These are phyloP conservation scores for Nothobranchius furzeri DNA, from an alignment of 2,113 vertebrate species.

Conservation along the genomic window DNA sequence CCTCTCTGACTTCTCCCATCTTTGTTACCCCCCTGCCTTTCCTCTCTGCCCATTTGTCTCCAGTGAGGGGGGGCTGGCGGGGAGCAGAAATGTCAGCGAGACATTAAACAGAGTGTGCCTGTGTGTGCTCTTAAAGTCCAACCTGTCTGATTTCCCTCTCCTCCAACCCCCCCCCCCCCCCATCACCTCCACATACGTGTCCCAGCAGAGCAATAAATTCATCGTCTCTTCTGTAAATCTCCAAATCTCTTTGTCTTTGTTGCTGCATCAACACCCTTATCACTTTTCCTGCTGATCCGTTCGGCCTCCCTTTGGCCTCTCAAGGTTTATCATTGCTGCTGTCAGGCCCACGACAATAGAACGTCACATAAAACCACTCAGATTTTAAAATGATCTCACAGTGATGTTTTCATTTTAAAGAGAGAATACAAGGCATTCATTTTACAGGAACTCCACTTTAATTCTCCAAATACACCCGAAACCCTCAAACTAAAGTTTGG, in stretches of 20 bases:
- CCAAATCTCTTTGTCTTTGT: conserved; percentile 55
- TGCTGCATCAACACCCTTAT: conserved; percentile 58
- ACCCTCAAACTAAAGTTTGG: too few relatives aligned
- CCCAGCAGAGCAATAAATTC: conserved; percentile 66
- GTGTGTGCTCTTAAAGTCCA: conserved; percentile 76
- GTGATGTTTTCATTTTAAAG: not conserved
- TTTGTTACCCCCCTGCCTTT: conserved; percentile 15
- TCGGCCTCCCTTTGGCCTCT: conserved; percentile 34
- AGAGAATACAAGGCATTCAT: conserved; percentile 1
- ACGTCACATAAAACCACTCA: conserved; percentile 28
- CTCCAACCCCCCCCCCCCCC: conserved; percentile 38
- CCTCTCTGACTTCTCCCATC: conserved; percentile 43
- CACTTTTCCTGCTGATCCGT: conserved; percentile 36
- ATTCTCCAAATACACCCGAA: too few relatives aligned
- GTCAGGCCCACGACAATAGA: conserved; percentile 26
- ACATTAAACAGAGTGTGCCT: conserved; percentile 82
- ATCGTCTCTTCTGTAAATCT: conserved; percentile 55
- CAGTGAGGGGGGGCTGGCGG: conserved; percentile 52
- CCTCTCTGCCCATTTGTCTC: conserved; percentile 54
- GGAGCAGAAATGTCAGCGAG: conserved; percentile 83
- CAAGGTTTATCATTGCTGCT: conserved; percentile 39
- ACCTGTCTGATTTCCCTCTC: conserved; percentile 74
- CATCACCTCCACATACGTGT: conserved; percentile 47
- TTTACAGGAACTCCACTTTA: too few relatives aligned
- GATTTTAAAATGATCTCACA: conserved; percentile 11